Base-by-base conservation (phyloP, 2,797 vertebrate species). In the Acipenser ruthenus region DNA sequence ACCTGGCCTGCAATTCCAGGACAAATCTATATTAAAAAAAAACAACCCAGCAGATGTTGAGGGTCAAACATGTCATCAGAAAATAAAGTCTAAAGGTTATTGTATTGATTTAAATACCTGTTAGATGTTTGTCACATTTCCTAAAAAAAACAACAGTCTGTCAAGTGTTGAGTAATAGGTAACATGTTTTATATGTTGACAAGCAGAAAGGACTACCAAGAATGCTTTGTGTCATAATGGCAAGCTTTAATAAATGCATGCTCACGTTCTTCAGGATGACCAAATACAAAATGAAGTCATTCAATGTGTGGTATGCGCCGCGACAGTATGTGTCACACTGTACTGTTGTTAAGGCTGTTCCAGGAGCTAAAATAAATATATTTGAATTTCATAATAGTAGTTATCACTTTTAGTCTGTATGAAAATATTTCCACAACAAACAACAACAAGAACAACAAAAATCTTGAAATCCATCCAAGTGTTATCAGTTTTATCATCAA, bases 41-140 rank as follows among this genome's bases (percentile, higher is more conserved):
- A 78, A 76, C 73, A 75, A 62, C 0, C 67, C 67, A 72, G 72
- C n/a, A 62, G 55, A 71, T 70, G 69, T 77, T 70, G 70, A 58
- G 68, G 60, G 68, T 71, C 62, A 71, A 59, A 63, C 62, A 50
- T 6, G 68, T 71, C 62, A 69, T 7, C 2, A 47, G 60, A 11
- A 70, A 15, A 62, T 50, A 64, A 68, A 73, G 50, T 52, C 62
- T 55, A 60, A 49, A 49, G 56, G 60, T 58, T 50, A 52, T 60
- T 63, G 53, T 70, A 69, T 74, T 71, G 71, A 78, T 72, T 68
- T 52, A 64, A 49, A 65, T 72, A 77, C 72, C 69, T 70, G 74
- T 74, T 65, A 59, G 71, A 69, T 66, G 58, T 70, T 50, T 60
- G 49, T 63, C 11, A 15, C 23, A 12, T 69, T 52, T 12, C n/a